Percentiles rank a stretch among this genome's conserved stretches.
phyloP scores from a whole-genome alignment of 1,140 invertebrate genomes.

The Chionoecetes opilio region DNA sequence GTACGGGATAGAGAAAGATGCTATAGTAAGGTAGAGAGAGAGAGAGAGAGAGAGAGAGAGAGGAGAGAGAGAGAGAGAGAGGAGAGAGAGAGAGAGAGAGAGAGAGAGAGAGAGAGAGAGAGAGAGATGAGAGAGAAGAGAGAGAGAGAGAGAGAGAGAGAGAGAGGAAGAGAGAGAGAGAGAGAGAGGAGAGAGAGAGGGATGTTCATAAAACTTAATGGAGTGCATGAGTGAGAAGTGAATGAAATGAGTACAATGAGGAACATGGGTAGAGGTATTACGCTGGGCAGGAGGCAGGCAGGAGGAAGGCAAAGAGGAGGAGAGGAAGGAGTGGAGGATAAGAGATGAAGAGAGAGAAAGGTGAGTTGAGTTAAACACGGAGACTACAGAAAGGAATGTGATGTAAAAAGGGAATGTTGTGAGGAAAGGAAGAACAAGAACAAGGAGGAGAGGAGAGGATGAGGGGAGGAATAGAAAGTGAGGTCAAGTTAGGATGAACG shows the following conservation, averaged over 20 bases:
- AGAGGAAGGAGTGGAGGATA: neutral
- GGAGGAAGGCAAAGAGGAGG: too few species aligned
- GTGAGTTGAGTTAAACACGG: neutral
- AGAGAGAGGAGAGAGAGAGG: neutral
- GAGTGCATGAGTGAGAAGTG: too few species aligned
- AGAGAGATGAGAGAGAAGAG: neutral
- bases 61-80: neutral
- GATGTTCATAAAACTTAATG: too few species aligned
- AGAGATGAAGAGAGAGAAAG: neutral
- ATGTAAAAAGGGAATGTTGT: neutral
- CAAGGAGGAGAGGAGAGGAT: neutral
- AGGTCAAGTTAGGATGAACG: too few species aligned
- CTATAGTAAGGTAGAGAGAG: neutral
- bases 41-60: neutral
- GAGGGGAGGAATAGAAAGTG: neutral
- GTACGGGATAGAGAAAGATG: neutral
- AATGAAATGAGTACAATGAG: too few species aligned
- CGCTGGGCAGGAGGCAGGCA: too few species aligned
- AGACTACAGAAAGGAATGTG: neutral
- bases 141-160: constrained; percentile 33
- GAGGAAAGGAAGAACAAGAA: neutral
- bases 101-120: neutral
- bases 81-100: neutral
- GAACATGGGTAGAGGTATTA: too few species aligned
- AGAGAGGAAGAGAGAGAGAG: constrained; percentile 9